Evolutionary conservation across 2,888 invertebrate species (phyloP).

Genomic region (Thysanoteuthis rhombus): DNA sequence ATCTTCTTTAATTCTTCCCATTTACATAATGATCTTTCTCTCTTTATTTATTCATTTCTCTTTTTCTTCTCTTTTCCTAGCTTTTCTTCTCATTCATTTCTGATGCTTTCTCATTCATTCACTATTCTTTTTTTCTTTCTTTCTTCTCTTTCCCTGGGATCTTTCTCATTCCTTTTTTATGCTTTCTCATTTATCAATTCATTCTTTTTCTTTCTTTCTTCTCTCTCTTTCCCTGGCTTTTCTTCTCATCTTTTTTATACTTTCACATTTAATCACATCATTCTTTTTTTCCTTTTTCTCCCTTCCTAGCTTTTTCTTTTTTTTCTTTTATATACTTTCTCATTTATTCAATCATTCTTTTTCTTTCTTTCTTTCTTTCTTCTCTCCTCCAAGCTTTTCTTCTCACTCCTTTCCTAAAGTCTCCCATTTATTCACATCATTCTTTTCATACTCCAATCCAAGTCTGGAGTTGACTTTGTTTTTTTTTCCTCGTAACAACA

Average conservation of each 20-base stretch:
- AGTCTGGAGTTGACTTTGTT: no score
- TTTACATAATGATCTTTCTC: no score
- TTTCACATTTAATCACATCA: no score
- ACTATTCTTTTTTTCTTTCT: background rate
- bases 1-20: no score
- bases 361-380: no score
- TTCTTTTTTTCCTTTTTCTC: background rate
- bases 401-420: no score
- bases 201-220: background rate
- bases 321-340: background rate
- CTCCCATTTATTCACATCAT: no score
- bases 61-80: background rate
- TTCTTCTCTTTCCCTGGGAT: background rate
- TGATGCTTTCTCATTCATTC: background rate
- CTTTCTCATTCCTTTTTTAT: background rate
- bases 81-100: background rate
- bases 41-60: background rate
- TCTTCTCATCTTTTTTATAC: background rate
- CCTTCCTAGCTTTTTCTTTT: background rate
- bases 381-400: fast-evolving
- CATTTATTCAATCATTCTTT: no score
- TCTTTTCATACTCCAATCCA: background rate
- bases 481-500: no score
- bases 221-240: background rate
- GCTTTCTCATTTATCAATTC: background rate